These are phyloP conservation scores for Sialis lutaria DNA, from an alignment of 2,888 invertebrate species.

Conservation along the genomic window DNA sequence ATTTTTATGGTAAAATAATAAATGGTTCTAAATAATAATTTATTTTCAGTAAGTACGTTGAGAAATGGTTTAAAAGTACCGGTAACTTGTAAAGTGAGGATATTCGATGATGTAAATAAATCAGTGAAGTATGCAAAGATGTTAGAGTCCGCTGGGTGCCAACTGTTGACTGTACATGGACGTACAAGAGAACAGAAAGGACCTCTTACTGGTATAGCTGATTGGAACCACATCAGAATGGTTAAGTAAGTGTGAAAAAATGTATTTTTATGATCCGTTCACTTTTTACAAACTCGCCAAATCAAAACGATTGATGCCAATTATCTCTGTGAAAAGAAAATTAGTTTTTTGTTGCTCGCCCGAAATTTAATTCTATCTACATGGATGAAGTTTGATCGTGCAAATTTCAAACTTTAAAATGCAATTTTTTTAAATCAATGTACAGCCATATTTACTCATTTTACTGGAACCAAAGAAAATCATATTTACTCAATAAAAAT, in stretches of 20 bases:
- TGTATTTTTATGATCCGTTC: too few species aligned
- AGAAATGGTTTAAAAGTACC: constrained; percentile 60
- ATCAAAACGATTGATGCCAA: too few species aligned
- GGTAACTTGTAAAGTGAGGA: constrained; percentile 91
- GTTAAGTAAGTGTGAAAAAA: constrained; percentile 43
- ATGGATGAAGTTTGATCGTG: too few species aligned
- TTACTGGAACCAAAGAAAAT: too few species aligned
- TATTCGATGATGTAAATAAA: constrained; percentile 69
- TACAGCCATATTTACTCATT: too few species aligned
- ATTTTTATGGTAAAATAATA: not conserved
- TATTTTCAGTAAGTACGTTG: constrained; percentile 48
- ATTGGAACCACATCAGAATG: constrained; percentile 84
- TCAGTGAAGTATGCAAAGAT: constrained; percentile 86
- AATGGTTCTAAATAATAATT: not conserved
- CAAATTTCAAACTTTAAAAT: too few species aligned
- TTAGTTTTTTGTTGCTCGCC: not conserved
- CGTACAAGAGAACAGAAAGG: constrained; percentile 92
- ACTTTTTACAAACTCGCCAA: too few species aligned
- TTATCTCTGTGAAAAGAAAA: not conserved
- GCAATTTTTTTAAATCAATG: too few species aligned
- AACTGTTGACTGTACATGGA: constrained; percentile 88
- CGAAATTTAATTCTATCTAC: too few species aligned
- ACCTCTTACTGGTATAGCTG: constrained; percentile 84
- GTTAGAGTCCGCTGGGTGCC: constrained; percentile 85
- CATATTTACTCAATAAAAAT: too few species aligned